Conservation (phyloP, 2,113 vertebrate species). For the Ammospiza nelsoni region DNA sequence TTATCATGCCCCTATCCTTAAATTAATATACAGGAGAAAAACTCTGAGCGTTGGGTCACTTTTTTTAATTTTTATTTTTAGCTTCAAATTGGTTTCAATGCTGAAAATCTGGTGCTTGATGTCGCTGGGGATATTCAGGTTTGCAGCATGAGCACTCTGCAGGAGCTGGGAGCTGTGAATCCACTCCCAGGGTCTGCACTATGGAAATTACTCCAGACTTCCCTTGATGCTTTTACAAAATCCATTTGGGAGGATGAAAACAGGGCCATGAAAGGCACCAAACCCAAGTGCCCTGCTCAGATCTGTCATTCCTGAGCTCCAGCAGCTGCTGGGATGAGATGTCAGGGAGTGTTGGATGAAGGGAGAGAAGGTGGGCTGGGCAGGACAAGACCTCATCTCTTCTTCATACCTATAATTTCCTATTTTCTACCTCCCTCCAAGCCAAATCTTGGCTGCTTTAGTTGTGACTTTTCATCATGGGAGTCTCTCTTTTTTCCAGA, state of each 20-base stretch:
- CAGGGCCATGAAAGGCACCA: background rate
- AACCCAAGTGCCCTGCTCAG: background rate
- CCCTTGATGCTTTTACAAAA: background rate
- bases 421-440: background rate
- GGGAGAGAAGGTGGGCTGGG: background rate
- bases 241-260: background rate
- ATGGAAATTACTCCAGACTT: background rate
- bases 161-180: background rate
- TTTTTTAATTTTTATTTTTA: background rate
- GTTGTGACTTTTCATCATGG: background rate
- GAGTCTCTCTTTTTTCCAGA: background rate
- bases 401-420: background rate
- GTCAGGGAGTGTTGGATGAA: accelerated
- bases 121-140: background rate
- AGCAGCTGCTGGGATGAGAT: background rate
- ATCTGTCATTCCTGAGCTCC: background rate
- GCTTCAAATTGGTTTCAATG: background rate
- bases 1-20: background rate
- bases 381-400: background rate
- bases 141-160: background rate
- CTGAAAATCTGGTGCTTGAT: background rate
- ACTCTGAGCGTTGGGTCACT: background rate
- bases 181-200: background rate
- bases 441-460: background rate
- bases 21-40: background rate